A percentile compares a stretch with the other conserved stretches of the same genome.
Conservation (phyloP, 2,113 vertebrate genomes). For the Rhipidura dahli region DNA sequence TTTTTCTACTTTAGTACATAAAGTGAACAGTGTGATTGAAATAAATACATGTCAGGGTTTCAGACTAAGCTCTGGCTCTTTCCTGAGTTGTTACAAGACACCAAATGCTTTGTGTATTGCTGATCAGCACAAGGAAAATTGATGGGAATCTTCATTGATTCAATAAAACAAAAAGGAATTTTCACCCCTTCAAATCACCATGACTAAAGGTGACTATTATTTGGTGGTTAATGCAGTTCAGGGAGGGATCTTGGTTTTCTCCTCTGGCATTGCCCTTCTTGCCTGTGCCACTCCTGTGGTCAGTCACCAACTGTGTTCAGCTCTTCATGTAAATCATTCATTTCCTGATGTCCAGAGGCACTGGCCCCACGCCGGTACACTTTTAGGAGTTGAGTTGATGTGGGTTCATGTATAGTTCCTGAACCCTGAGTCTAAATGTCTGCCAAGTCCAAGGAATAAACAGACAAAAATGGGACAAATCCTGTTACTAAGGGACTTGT, state of each 20-base stretch:
- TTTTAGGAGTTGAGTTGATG: no score
- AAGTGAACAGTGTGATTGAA: not conserved
- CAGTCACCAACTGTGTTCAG: not conserved
- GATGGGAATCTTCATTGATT: not conserved
- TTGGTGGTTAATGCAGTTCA: not conserved
- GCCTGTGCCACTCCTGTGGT: not conserved
- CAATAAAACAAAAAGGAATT: not conserved
- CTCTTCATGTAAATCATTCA: not conserved
- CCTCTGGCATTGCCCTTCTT: no score
- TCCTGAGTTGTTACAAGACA: not conserved
- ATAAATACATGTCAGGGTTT: not conserved
- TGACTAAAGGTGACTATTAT: not conserved
- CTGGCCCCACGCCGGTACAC: rapidly evolving
- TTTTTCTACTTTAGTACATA: not conserved
- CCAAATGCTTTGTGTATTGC: not conserved
- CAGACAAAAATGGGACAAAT: not conserved
- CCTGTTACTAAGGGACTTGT: not conserved
- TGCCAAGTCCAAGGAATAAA: not conserved
- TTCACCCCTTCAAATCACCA: not conserved
- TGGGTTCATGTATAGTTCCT: not conserved
- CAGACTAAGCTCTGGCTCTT: not conserved
- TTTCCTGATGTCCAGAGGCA: not conserved
- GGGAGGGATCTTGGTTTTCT: not conserved
- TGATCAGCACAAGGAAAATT: not conserved
- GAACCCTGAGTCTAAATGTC: not conserved